Conservation (phyloP, 2,797 vertebrate genomes). For the Bradypodion pumilum region DNA sequence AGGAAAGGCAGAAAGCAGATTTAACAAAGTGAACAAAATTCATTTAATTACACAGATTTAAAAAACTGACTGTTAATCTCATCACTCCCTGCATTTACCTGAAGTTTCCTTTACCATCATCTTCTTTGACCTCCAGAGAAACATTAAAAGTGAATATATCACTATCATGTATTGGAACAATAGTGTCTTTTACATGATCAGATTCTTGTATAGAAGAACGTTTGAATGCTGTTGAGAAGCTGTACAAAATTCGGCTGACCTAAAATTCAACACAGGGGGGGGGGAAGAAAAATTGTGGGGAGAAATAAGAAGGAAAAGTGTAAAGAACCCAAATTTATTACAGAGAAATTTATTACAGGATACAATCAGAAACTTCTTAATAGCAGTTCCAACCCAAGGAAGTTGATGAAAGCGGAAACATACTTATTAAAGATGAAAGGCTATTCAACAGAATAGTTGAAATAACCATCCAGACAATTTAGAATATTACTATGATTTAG, state of each 20-base stretch:
- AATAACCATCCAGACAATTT: not conserved
- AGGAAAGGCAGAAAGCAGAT: not conserved
- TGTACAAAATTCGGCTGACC: conserved; percentile 97
- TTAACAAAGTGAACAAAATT: not conserved
- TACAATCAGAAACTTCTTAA: conserved; percentile 19
- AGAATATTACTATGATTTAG: not conserved
- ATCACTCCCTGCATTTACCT: conserved; percentile 77
- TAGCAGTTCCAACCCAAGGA: not conserved
- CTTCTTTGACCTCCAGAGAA: conserved; percentile 94
- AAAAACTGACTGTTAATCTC: not conserved
- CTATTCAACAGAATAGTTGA: not conserved
- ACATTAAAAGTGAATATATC: conserved; percentile 93
- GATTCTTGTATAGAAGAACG: conserved; percentile 86
- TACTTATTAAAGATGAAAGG: not conserved
- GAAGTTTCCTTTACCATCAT: conserved; percentile 97
- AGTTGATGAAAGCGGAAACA: not conserved
- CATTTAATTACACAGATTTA: not conserved
- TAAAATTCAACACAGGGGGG: conserved; percentile 61
- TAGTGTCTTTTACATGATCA: conserved; percentile 81
- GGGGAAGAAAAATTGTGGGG: conserved; percentile 10
- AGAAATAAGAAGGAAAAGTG: not conserved
- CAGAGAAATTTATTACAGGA: not conserved
- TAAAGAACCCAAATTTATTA: not conserved
- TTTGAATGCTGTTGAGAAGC: conserved; percentile 94
- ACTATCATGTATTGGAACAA: conserved; percentile 82